Base-by-base conservation (phyloP, 2,888 invertebrate species). In the Microchrysa polita region DNA sequence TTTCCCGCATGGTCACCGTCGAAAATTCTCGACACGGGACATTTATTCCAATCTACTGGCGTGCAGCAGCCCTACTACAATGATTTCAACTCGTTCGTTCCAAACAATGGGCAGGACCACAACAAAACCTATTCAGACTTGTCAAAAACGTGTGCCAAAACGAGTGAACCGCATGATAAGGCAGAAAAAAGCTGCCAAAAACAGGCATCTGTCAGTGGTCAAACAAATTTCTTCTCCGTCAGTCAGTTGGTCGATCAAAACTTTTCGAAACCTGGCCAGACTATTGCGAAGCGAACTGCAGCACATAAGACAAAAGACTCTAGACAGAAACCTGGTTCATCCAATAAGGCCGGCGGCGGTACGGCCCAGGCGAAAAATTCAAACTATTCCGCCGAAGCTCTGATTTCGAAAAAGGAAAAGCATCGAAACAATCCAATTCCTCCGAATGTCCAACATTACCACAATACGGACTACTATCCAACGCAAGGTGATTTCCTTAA, bases 161-260 rank as follows among this genome's bases (percentile, higher is more conserved):
- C 65, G 1, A 10, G 14, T n/a, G 48, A 48, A 12, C 42, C 5
- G 0, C 16, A 16, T 10, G 44, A 22, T 23, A 59, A 61, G 16
- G 1, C 4, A 4, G 52, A 60, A n/a, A 72, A 60, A 22, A 5
- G 4, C 1, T 16, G 10, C 9, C n/a, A n/a, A 5, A 52, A 60
- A 5, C 14, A 40, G 1, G n/a, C n/a, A n/a, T 42, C 42, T 2
- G 20, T n/a, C 40, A 16, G 16, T 1, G 60, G 34, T 16, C 60
- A 59, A 16, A 20, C 27, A 7, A 87, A 86, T 69, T 90, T 90
- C 75, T 80, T 90, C 9, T 90, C 90, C 0, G 90, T 90, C 0
- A 90, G 90, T 80, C 89, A 90, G 75, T 80, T 90, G n/a, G 90
- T 90, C 1, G 89, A 88, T 5, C 78, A 76, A 72, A 63, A 18